Conservation (phyloP, 2,888 invertebrate species). For the Cephus rjabovi region DNA sequence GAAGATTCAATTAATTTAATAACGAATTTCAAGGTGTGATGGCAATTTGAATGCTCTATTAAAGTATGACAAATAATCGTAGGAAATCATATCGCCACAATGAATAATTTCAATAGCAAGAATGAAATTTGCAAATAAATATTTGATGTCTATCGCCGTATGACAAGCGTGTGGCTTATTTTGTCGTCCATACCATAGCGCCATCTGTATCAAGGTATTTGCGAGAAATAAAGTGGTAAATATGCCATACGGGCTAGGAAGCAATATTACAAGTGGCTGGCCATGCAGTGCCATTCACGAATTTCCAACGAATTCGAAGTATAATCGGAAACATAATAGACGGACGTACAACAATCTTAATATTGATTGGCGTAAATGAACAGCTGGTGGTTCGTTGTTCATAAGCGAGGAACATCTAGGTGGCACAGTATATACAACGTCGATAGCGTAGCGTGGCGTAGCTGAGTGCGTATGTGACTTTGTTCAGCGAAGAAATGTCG, state of each 20-base stretch:
- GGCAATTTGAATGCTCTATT: too few species aligned
- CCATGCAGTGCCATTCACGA: neutral
- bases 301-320: neutral
- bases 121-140: neutral
- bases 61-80: neutral
- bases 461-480: constrained; percentile 40
- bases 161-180: neutral
- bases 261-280: neutral
- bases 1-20: neutral
- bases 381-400: neutral
- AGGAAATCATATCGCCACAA: neutral
- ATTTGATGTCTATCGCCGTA: neutral
- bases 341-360: neutral
- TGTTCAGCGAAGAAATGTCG: constrained; percentile 37
- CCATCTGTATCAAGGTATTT: neutral
- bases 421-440: neutral
- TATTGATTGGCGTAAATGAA: neutral
- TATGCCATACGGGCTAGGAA: neutral
- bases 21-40: neutral
- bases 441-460: constrained; percentile 6
- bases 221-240: neutral
- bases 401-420: neutral
- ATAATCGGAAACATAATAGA: neutral
- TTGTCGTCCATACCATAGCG: neutral
- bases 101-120: neutral